A percentile compares a stretch with the other conserved stretches of the same genome.
Evolutionary conservation across 2,888 invertebrate genomes (phyloP).

Genomic region (Calameuta pallipes): DNA sequence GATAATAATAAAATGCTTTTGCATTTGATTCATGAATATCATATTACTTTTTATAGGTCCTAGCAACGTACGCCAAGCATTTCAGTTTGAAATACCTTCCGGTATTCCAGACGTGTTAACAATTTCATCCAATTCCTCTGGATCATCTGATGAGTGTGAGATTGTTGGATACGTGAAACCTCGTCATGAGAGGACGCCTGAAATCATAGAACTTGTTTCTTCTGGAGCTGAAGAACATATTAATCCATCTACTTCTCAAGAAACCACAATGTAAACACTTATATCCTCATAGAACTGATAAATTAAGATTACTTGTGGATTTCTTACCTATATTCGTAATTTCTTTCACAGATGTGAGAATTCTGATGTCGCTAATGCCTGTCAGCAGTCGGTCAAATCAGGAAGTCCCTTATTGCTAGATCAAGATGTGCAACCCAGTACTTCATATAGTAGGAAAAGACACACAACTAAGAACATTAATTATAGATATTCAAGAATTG

Average conservation of each 20-base stretch:
- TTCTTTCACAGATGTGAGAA: not conserved
- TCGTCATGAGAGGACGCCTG: slow-evolving; percentile 75
- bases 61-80: slow-evolving; percentile 48
- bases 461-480: not conserved
- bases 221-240: slow-evolving; percentile 69
- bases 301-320: slow-evolving; percentile 7
- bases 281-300: not conserved
- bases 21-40: slow-evolving; percentile 12
- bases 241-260: not conserved
- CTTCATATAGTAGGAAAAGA: not conserved
- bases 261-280: not conserved
- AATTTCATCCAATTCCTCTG: slow-evolving; percentile 56
- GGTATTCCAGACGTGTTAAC: slow-evolving; percentile 47
- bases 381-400: not conserved
- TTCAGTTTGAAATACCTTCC: slow-evolving; percentile 36
- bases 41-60: slow-evolving; percentile 39
- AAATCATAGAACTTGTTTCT: slow-evolving; percentile 72
- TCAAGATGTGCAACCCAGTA: not conserved
- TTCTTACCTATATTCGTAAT: not conserved
- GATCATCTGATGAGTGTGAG: slow-evolving; percentile 71
- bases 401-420: not conserved
- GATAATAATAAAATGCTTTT: not conserved
- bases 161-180: slow-evolving; percentile 77
- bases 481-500: not conserved
- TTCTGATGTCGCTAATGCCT: not conserved